Conservation (phyloP, 2,888 invertebrate genomes). For the Lamproptera curius region DNA sequence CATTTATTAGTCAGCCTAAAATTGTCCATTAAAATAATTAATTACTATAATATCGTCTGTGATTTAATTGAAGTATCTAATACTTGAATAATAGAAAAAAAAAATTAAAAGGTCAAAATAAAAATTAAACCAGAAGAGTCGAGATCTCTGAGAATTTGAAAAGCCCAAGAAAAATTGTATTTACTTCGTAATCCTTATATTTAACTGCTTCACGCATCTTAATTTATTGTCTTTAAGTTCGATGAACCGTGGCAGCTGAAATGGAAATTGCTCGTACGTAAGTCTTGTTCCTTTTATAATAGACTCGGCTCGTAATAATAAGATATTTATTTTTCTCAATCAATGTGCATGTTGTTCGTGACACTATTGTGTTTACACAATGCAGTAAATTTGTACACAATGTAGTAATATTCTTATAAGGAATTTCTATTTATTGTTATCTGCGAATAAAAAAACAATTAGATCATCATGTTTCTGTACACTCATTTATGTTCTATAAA, state of each 20-base stretch:
- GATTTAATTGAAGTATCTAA: too few species aligned
- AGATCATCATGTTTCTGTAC: neutral
- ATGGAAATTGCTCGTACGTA: too few species aligned
- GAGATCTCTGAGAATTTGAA: slow-evolving; percentile 14
- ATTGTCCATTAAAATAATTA: too few species aligned
- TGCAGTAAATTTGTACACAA: neutral
- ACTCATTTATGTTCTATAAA: too few species aligned
- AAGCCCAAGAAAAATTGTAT: slow-evolving; percentile 18
- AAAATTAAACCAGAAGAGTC: too few species aligned
- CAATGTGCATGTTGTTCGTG: neutral
- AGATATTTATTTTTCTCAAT: slow-evolving; percentile 9
- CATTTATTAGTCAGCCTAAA: too few species aligned
- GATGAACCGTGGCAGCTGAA: slow-evolving; percentile 15
- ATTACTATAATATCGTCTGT: too few species aligned
- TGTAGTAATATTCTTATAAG: too few species aligned
- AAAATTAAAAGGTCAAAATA: too few species aligned
- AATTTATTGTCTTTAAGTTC: slow-evolving; percentile 21
- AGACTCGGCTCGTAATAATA: too few species aligned
- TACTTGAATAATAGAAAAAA: too few species aligned
- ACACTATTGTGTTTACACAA: slow-evolving; percentile 3
- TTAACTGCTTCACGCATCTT: slow-evolving; percentile 14
- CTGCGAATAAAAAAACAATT: slow-evolving; percentile 9
- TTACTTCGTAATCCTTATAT: slow-evolving; percentile 15
- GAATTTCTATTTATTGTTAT: slow-evolving; percentile 8
- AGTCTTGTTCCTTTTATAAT: too few species aligned